These are phyloP conservation scores for Parnassius orleans DNA, from an alignment of 2,888 invertebrate genomes.

Conservation along the genomic window DNA sequence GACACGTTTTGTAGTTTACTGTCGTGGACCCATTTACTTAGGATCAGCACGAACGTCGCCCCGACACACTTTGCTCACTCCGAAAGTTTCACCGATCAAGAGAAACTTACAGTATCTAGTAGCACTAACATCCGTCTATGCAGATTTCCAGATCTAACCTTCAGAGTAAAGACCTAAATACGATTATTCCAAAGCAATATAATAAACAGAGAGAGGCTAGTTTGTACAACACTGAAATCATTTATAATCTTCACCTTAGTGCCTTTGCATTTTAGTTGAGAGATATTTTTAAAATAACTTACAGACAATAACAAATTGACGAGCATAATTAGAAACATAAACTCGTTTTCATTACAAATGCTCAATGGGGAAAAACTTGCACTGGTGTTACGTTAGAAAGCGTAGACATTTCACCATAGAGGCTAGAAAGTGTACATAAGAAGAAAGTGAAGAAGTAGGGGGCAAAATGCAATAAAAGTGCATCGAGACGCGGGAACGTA, in stretches of 20 bases:
- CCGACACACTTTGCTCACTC: conserved; percentile 72
- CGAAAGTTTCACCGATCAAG: conserved; percentile 75
- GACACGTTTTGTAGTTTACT: conserved; percentile 72
- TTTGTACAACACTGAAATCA: conserved; percentile 29
- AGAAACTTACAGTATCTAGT: conserved; percentile 78
- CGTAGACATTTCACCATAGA: conserved; percentile 77
- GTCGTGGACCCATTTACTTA: conserved; percentile 74
- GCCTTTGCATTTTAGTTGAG: background rate
- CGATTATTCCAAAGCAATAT: conserved; percentile 55
- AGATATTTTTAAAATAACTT: conserved; percentile 24
- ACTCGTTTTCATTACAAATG: conserved; percentile 74
- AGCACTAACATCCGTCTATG: conserved; percentile 77
- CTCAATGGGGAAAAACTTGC: conserved; percentile 72
- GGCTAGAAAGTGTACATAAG: conserved; percentile 77
- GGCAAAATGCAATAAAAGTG: conserved; percentile 66
- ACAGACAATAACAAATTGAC: conserved; percentile 21
- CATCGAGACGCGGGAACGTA: conserved; percentile 57
- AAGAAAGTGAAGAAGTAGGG: conserved; percentile 79
- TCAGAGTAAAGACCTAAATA: conserved; percentile 71
- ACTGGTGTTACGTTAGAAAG: conserved; percentile 77
- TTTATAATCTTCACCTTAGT: background rate
- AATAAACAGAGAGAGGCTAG: conserved; percentile 49
- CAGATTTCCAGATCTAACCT: conserved; percentile 78
- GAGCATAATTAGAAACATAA: conserved; percentile 39
- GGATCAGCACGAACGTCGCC: conserved; percentile 66